These are phyloP conservation scores for Seira ritae DNA, from an alignment of 2,888 invertebrate species.

Conservation along the genomic window DNA sequence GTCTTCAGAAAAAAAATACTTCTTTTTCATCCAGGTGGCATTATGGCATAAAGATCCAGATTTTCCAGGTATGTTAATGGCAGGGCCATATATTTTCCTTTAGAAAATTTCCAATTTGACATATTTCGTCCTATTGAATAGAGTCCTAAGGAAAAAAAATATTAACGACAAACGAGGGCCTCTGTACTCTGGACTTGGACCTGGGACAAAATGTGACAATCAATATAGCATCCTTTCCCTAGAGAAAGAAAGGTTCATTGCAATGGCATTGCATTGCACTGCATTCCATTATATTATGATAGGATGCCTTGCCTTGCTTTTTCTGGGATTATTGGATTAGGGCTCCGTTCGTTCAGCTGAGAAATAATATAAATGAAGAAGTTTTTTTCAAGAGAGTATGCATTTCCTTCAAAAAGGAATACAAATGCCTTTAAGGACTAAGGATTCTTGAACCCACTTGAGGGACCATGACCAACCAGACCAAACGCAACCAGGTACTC, in stretches of 20 bases:
- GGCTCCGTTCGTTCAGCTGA: background rate
- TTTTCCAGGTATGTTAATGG: conserved; percentile 6
- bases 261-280: no score
- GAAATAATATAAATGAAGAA: background rate
- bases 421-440: background rate
- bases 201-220: conserved; percentile 13
- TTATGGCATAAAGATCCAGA: background rate
- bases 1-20: background rate
- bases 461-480: background rate
- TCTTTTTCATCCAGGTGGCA: background rate
- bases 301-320: background rate
- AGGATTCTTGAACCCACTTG: no score
- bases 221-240: background rate
- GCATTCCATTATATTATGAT: no score
- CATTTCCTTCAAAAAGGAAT: background rate
- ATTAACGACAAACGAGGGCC: background rate
- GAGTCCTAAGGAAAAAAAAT: background rate
- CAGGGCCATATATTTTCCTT: background rate
- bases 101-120: background rate
- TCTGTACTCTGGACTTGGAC: no score
- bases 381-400: no score
- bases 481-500: conserved; percentile 6
- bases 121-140: background rate
- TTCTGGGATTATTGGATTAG: background rate
- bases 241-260: no score